Evolutionary conservation across 2,888 invertebrate genomes (phyloP).

Genomic region (Spicauda simplicius): DNA sequence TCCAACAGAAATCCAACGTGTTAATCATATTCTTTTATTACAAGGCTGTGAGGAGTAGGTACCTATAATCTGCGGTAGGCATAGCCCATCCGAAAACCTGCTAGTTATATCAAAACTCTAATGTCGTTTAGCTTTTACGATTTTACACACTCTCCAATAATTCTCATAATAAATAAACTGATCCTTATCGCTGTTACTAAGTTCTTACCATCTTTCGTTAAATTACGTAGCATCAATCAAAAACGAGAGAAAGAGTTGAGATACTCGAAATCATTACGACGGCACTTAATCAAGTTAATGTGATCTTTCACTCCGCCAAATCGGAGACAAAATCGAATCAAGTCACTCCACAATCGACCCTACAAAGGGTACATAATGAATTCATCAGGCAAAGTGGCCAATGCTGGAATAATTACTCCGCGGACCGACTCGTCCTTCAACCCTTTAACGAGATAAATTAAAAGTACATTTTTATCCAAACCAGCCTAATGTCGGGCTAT

Average conservation of each 20-base stretch:
- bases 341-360: slow-evolving; percentile 67
- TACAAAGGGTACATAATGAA: slow-evolving; percentile 75
- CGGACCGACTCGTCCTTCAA: slow-evolving; percentile 82
- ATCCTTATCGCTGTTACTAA: neutral
- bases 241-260: slow-evolving; percentile 6
- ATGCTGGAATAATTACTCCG: slow-evolving; percentile 84
- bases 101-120: too few relatives aligned
- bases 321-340: slow-evolving; percentile 74
- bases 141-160: too few relatives aligned
- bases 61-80: too few relatives aligned
- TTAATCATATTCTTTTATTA: too few relatives aligned
- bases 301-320: slow-evolving; percentile 76
- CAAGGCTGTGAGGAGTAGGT: too few relatives aligned
- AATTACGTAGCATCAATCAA: neutral
- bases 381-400: slow-evolving; percentile 85
- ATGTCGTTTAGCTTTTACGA: too few relatives aligned
- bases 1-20: too few relatives aligned
- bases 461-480: slow-evolving; percentile 84
- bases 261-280: slow-evolving; percentile 18
- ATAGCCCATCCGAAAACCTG: too few relatives aligned
- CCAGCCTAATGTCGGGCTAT: slow-evolving; percentile 78
- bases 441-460: slow-evolving; percentile 86
- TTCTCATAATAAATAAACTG: too few relatives aligned
- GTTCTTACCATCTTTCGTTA: neutral
- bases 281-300: slow-evolving; percentile 54